Percentiles rank a stretch among this genome's conserved stretches.
These are phyloP conservation scores for Scaptomyza reducta DNA, from an alignment of 2,888 invertebrate genomes.

Conservation along the genomic window DNA sequence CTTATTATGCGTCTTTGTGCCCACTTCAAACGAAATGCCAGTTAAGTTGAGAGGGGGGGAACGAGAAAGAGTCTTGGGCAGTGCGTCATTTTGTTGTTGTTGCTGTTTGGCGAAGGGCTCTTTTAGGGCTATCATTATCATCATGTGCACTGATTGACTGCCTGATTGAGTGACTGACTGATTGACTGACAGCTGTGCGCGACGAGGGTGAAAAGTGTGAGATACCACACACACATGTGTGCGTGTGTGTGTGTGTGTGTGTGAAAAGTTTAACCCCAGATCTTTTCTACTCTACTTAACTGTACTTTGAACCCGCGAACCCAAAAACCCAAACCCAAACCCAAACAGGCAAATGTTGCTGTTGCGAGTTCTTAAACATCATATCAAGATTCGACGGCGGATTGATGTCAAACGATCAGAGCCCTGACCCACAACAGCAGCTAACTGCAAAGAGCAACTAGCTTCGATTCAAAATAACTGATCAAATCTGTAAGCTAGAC, in stretches of 20 bases:
- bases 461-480: not conserved
- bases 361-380: no score
- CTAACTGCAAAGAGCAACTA: not conserved
- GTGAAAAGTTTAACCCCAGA: no score
- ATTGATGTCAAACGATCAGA: not conserved
- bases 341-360: not conserved
- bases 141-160: no score
- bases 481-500: not conserved
- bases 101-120: no score
- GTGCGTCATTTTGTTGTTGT: no score
- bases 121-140: no score
- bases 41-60: slow-evolving; percentile 10
- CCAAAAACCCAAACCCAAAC: no score
- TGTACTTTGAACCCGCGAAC: no score
- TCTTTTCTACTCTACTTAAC: no score
- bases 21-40: slow-evolving; percentile 68
- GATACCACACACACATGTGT: not conserved
- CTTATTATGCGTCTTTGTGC: slow-evolving; percentile 61
- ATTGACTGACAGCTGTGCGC: no score
- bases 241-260: not conserved
- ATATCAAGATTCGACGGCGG: not conserved
- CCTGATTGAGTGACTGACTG: no score
- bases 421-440: not conserved
- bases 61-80: no score
- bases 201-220: not conserved